These are phyloP conservation scores for Belgica antarctica DNA, from an alignment of 2,888 invertebrate genomes.

Conservation along the genomic window DNA sequence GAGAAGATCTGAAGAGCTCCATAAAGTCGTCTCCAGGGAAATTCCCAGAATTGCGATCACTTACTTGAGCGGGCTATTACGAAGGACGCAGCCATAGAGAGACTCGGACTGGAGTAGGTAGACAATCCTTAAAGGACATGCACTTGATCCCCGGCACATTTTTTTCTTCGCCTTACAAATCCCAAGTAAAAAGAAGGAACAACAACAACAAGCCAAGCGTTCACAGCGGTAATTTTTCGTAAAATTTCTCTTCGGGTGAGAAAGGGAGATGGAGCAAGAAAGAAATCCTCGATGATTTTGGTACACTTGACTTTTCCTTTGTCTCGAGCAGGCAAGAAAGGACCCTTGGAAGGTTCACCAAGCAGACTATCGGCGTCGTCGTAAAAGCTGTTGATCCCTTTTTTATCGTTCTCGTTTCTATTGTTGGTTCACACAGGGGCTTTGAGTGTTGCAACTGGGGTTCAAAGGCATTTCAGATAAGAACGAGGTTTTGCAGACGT, in stretches of 20 bases:
- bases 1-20: neutral
- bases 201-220: constrained; percentile 28
- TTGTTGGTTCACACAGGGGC: neutral
- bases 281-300: constrained; percentile 35
- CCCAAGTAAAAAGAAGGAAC: neutral
- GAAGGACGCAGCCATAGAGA: constrained; percentile 11
- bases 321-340: constrained; percentile 29
- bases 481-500: neutral
- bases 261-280: no score
- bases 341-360: neutral
- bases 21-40: constrained; percentile 35
- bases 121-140: constrained; percentile 41
- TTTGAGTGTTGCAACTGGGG: neutral
- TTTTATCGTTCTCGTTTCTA: constrained; percentile 5
- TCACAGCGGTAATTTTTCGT: constrained; percentile 32
- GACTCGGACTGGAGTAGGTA: constrained; percentile 29
- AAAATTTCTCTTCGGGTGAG: constrained; percentile 19
- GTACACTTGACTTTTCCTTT: constrained; percentile 43
- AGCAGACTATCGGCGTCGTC: neutral
- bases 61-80: neutral
- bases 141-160: constrained; percentile 29
- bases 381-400: constrained; percentile 35
- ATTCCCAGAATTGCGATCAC: constrained; percentile 36
- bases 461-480: neutral
- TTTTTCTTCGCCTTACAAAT: neutral